Percentiles rank a stretch among this genome's conserved stretches.
phyloP scores from a whole-genome alignment of 2,888 invertebrate species.

The Stenotaenia linearis region DNA sequence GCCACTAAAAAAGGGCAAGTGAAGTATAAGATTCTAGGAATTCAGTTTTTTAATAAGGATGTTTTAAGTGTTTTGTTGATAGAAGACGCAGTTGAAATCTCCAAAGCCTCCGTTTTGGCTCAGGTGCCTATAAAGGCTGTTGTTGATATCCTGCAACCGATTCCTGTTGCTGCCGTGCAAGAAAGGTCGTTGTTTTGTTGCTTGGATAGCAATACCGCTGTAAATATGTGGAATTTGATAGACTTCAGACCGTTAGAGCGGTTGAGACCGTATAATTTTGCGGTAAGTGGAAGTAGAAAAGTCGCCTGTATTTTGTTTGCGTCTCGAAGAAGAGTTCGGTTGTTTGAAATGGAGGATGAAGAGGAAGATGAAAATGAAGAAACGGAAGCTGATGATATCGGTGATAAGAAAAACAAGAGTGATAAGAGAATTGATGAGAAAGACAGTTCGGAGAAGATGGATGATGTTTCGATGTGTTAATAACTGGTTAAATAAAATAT shows the following conservation, averaged over 20 bases:
- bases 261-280: constrained; percentile 56
- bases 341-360: constrained; percentile 90
- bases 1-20: neutral
- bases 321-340: constrained; percentile 68
- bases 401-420: neutral
- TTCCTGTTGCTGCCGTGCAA: constrained; percentile 1
- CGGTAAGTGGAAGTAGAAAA: constrained; percentile 77
- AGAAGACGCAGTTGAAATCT: constrained; percentile 36
- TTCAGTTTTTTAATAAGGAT: constrained; percentile 45
- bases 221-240: neutral
- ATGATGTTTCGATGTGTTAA: neutral
- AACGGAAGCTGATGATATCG: neutral
- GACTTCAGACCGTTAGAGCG: constrained; percentile 41
- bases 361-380: constrained; percentile 66
- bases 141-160: constrained; percentile 22
- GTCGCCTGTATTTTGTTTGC: constrained; percentile 79
- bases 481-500: neutral
- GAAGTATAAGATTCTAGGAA: constrained; percentile 42
- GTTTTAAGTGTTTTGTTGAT: constrained; percentile 44
- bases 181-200: neutral
- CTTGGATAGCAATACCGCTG: neutral
- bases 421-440: neutral
- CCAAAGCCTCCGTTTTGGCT: neutral
- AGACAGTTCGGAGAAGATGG: neutral
- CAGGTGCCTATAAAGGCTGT: neutral